These are phyloP conservation scores for Phytoseiulus persimilis DNA, from an alignment of 2,888 invertebrate species.

Conservation along the genomic window DNA sequence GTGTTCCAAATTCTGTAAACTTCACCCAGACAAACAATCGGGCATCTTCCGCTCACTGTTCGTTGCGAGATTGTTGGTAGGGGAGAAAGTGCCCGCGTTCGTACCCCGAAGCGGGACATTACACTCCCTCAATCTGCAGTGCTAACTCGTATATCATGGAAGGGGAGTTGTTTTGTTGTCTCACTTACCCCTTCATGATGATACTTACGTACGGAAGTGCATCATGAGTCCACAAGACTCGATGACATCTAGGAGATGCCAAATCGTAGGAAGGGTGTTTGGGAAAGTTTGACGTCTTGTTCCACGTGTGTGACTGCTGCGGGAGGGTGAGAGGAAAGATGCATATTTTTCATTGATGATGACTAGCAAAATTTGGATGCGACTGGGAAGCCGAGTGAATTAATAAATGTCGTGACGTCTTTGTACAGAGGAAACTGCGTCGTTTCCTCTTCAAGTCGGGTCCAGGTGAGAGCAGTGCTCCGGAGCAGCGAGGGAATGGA, in stretches of 20 bases:
- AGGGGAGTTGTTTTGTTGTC: neutral
- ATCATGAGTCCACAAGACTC: neutral
- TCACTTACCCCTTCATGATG: neutral
- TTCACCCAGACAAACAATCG: neutral
- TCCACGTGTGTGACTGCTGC: neutral
- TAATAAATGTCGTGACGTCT: too few species aligned
- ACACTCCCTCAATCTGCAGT: neutral
- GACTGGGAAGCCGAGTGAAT: neutral
- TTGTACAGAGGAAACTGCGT: too few species aligned
- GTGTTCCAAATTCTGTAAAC: slow-evolving; percentile 80
- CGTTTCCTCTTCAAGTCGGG: too few species aligned
- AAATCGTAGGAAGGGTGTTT: neutral
- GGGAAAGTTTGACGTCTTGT: neutral
- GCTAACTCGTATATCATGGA: neutral
- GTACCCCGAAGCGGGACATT: neutral
- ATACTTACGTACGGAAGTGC: neutral
- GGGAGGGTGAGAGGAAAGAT: neutral
- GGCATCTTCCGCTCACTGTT: neutral
- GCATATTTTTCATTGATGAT: neutral
- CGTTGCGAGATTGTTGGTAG: neutral
- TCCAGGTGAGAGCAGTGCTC: neutral
- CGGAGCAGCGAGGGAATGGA: neutral
- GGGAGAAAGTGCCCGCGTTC: neutral
- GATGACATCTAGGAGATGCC: neutral
- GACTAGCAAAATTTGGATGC: neutral